Base-by-base conservation (phyloP, 2,888 invertebrate species). In the Apotomis turbidana region DNA sequence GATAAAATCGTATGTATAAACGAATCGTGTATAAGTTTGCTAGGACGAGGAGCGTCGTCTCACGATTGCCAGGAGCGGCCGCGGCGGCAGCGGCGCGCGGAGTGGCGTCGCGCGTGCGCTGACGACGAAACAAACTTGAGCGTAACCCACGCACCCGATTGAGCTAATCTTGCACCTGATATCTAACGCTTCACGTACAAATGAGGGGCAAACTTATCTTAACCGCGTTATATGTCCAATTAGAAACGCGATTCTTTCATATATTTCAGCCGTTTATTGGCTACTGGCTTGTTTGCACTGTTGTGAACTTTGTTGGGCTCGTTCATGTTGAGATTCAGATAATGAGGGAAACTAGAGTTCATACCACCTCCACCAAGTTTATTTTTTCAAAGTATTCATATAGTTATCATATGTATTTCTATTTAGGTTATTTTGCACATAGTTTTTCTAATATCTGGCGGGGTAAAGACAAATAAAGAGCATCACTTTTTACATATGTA, bases 71-170 rank as follows among this genome's bases (percentile, higher is more conserved):
- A 83, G 83, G 90, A 87, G 89, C 87, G 85, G 79, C 83, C 89
- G 83, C 86, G 84, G 80, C 87, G 88, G 81, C 83, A 69, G 84
- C 87, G 84, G 77, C 83, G 79, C 81, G 78, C 85, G 82, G 86
- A 91, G 87, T 93, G 93, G 73, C 87, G 86, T 85, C 91, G 93
- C 93, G 93, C 93, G 83, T 93, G 93, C 93, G 93, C 91, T 12
- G 41, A 6, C n/a, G 36, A 15, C 60, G 54, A 54, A 60, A 44
- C 57, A 52, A 62, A 57, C 46, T 69, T 58, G 27, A 55, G 46
- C 54, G 46, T 59, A 59, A 67, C 54, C 60, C 13, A 66, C 71
- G 12, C 49, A 49, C 49, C 49, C 49, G 49, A 4, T 49, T 49
- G 49, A 49, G 49, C 6, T 9, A 49, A 49, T 10, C 10, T 49